A percentile compares a stretch with the other conserved stretches of the same genome.
Conservation (phyloP, 2,797 vertebrate species). For the Crocidura indochinensis region DNA sequence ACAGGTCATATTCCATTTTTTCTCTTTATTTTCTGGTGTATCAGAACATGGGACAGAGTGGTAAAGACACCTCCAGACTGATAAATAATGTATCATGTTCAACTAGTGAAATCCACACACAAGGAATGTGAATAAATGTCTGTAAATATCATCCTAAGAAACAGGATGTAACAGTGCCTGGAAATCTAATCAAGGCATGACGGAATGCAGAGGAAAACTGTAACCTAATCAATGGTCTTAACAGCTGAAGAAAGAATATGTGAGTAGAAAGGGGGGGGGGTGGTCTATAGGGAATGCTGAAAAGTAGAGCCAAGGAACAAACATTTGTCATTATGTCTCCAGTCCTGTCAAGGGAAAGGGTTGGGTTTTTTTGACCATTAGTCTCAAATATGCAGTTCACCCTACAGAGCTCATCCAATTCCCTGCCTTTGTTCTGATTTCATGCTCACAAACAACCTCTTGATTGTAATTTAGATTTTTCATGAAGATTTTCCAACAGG, state of each 20-base stretch:
- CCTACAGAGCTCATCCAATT: constrained; percentile 75
- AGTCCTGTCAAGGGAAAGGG: constrained; percentile 79
- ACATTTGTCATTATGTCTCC: constrained; percentile 84
- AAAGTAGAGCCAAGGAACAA: constrained; percentile 82
- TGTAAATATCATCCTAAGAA: constrained; percentile 78
- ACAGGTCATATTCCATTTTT: not conserved
- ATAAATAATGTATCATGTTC: constrained; percentile 51
- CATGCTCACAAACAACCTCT: constrained; percentile 84
- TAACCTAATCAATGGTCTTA: constrained; percentile 80
- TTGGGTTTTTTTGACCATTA: constrained; percentile 71
- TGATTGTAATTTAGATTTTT: constrained; percentile 86
- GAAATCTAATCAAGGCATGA: constrained; percentile 85
- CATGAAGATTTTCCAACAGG: constrained; percentile 81
- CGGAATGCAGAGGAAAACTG: constrained; percentile 78
- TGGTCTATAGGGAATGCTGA: constrained; percentile 80
- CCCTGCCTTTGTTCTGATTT: constrained; percentile 82
- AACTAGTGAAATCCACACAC: constrained; percentile 55
- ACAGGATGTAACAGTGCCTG: constrained; percentile 80
- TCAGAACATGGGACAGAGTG: not conserved
- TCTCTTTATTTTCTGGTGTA: not conserved
- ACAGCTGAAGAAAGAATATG: constrained; percentile 83
- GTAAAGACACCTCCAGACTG: constrained; percentile 1
- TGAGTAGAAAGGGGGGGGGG: constrained; percentile 71
- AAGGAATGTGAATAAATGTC: constrained; percentile 55
- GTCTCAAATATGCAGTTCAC: constrained; percentile 69